A percentile compares a stretch with the other conserved stretches of the same genome.
Evolutionary conservation across 2,797 vertebrate species (phyloP).

Genomic region (Macroramphosus scolopax): DNA sequence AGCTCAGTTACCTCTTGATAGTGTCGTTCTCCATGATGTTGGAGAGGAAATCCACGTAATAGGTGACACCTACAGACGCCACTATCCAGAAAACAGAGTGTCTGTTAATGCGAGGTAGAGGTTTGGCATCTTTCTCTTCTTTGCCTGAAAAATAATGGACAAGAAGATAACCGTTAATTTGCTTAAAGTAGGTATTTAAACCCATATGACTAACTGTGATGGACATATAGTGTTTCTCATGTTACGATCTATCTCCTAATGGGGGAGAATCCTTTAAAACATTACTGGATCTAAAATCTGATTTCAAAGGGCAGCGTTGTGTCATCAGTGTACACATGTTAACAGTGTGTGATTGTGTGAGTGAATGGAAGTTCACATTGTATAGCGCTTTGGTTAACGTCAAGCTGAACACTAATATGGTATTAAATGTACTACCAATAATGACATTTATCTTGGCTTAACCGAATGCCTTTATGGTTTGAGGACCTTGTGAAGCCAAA

Average conservation of each 20-base stretch:
- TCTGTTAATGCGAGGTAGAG: constrained; percentile 85
- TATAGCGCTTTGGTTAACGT: no score
- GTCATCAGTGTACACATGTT: no score
- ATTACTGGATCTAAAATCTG: no score
- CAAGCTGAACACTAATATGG: no score
- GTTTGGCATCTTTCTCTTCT: constrained; percentile 81
- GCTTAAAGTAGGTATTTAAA: neutral
- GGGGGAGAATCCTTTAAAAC: no score
- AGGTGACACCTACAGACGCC: constrained; percentile 85
- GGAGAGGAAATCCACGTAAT: constrained; percentile 89
- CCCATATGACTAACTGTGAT: no score
- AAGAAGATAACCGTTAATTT: no score
- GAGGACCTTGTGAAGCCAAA: constrained; percentile 42
- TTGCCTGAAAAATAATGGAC: constrained; percentile 63
- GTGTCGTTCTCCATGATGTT: constrained; percentile 81
- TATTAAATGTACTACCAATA: constrained; percentile 24
- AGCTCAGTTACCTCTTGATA: constrained; percentile 81
- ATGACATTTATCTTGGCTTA: constrained; percentile 27
- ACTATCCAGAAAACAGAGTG: constrained; percentile 95
- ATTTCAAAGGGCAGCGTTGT: no score
- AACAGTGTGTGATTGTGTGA: no score
- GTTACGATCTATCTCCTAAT: no score
- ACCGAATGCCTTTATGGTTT: constrained; percentile 31
- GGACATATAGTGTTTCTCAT: no score
- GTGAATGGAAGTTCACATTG: no score